A percentile compares a stretch with the other conserved stretches of the same genome.
Evolutionary conservation across 2,113 vertebrate genomes (phyloP).

Genomic region (Hylia prasina): DNA sequence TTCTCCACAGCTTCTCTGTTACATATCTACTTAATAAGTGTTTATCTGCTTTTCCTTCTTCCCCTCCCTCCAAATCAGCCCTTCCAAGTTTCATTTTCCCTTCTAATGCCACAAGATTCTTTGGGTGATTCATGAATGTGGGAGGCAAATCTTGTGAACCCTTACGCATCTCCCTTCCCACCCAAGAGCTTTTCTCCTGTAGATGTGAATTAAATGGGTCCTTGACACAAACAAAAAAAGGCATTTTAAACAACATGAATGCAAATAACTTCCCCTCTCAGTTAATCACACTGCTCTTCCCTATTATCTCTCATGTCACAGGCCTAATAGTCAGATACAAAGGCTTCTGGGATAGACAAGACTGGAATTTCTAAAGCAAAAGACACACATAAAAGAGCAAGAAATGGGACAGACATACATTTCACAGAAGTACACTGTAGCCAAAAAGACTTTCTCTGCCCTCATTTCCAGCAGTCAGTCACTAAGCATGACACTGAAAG

Average conservation of each 20-base stretch:
- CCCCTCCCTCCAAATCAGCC: not conserved
- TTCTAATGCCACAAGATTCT: not conserved
- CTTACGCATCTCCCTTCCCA: not conserved
- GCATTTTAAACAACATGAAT: slow-evolving; percentile 10
- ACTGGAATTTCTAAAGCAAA: not conserved
- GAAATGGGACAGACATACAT: not conserved
- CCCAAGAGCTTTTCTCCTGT: slow-evolving; percentile 1
- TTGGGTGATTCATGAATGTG: not conserved
- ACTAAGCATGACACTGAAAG: not conserved
- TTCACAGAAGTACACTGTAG: not conserved
- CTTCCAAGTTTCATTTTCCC: not conserved
- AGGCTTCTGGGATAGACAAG: not conserved
- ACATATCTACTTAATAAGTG: not conserved
- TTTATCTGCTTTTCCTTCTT: not conserved
- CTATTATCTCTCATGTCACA: slow-evolving; percentile 9
- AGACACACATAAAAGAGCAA: not conserved
- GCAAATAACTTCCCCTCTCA: not conserved
- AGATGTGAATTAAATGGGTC: slow-evolving; percentile 6
- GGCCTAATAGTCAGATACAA: not conserved
- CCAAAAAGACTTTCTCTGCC: not conserved
- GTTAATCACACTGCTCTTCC: not conserved
- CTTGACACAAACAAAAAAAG: slow-evolving; percentile 4
- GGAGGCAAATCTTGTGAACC: not conserved
- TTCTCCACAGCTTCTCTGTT: not conserved
- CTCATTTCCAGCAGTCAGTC: not conserved